A percentile compares a stretch with the other conserved stretches of the same genome.
Conservation (phyloP, 2,113 vertebrate species). For the Mirounga angustirostris region DNA sequence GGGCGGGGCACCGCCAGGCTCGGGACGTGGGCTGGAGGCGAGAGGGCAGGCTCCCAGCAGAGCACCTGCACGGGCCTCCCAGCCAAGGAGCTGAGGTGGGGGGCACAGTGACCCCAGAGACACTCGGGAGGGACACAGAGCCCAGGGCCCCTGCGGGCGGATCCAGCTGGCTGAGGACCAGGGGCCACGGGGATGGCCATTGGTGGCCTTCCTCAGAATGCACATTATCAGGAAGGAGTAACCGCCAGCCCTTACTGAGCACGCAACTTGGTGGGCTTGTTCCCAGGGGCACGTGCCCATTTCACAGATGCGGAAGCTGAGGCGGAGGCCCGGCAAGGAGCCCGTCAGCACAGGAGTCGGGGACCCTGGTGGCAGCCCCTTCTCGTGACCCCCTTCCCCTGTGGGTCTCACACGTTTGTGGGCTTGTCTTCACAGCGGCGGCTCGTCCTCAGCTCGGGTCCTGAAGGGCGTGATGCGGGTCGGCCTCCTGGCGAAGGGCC, state of each 20-base stretch:
- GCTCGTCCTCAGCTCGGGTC: slow-evolving; percentile 79
- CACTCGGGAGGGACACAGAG: not conserved
- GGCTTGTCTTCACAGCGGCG: slow-evolving; percentile 71
- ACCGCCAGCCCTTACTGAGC: not conserved
- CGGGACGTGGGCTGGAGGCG: not conserved
- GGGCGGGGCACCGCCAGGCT: not conserved
- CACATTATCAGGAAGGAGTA: not conserved
- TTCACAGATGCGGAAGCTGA: not conserved
- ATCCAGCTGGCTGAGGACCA: not conserved
- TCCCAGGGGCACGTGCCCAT: not conserved
- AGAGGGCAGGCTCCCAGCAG: not conserved
- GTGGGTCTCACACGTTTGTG: rapidly evolving
- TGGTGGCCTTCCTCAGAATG: not conserved
- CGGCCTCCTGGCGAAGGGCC: slow-evolving; percentile 92
- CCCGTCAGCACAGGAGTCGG: rapidly evolving
- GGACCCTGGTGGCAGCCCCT: not conserved
- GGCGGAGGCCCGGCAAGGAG: not conserved
- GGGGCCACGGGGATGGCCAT: not conserved
- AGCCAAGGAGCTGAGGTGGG: not conserved
- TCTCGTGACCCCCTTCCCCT: not conserved
- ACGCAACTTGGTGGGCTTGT: rapidly evolving
- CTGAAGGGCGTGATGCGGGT: slow-evolving; percentile 92
- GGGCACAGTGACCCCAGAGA: not conserved
- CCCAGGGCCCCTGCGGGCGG: not conserved
- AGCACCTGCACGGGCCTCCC: not conserved